Conservation (phyloP, 1,140 invertebrate genomes). For the Drosophila tsacasi region DNA sequence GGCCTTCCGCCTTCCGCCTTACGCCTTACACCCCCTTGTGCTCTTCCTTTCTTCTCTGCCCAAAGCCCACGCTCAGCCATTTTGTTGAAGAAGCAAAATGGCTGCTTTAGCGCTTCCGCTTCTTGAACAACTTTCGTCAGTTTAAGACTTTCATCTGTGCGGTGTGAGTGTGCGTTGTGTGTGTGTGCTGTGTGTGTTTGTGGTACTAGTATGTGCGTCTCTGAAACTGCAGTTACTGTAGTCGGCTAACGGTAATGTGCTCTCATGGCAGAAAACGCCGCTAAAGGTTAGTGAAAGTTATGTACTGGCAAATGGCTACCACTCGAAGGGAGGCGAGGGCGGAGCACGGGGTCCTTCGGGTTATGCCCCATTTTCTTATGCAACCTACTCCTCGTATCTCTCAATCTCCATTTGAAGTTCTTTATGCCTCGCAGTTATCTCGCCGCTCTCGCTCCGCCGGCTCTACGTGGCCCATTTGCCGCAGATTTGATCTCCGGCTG, state of each 20-base stretch:
- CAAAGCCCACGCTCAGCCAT: conserved; percentile 12
- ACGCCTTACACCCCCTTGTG: not conserved
- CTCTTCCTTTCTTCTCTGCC: not conserved
- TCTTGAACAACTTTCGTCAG: conserved; percentile 49
- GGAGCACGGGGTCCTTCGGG: not conserved
- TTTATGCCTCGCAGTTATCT: conserved; percentile 46
- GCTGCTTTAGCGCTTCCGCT: conserved; percentile 62
- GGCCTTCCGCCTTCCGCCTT: conserved; percentile 2
- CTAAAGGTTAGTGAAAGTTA: conserved; percentile 65
- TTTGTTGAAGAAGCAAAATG: conserved; percentile 46
- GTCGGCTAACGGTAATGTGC: conserved; percentile 59
- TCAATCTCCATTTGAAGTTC: conserved; percentile 58
- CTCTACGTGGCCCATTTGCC: conserved; percentile 35
- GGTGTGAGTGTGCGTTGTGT: not conserved
- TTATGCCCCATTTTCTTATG: conserved; percentile 38
- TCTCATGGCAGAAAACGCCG: conserved; percentile 43
- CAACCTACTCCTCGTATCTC: conserved; percentile 42
- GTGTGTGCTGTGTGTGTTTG: conserved; percentile 12
- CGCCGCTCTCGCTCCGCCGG: not conserved
- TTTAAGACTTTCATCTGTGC: conserved; percentile 23
- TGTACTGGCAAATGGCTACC: conserved; percentile 54
- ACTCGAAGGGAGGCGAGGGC: not conserved
- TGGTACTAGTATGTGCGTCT: not conserved
- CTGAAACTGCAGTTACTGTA: conserved; percentile 44
- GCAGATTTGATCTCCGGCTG: conserved; percentile 35